Evolutionary conservation across 1,140 invertebrate genomes (phyloP).

Genomic region (Drosophila kurseongensis): DNA sequence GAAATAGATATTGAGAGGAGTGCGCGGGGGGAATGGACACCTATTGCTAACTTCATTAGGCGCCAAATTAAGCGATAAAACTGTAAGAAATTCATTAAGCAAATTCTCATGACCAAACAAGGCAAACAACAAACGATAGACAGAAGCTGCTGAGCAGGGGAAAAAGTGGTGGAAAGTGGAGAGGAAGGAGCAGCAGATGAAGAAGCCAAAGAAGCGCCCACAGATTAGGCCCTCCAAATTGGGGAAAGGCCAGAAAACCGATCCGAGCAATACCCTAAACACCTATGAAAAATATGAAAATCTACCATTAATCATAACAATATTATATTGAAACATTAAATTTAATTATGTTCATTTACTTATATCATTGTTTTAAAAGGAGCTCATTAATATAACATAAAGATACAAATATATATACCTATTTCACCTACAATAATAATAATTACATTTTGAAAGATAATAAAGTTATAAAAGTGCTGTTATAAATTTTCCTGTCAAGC

Average conservation of each 20-base stretch:
- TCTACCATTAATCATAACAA: too few species aligned
- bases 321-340: too few species aligned
- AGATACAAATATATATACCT: too few species aligned
- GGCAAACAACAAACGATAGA: slow-evolving; percentile 43
- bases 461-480: neutral
- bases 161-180: neutral
- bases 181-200: slow-evolving; percentile 17
- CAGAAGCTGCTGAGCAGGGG: slow-evolving; percentile 8
- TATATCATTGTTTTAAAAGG: too few species aligned
- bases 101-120: slow-evolving; percentile 71
- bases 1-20: too few species aligned
- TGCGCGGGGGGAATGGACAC: slow-evolving; percentile 8
- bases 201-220: slow-evolving; percentile 34
- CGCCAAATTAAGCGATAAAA: slow-evolving; percentile 77
- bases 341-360: too few species aligned
- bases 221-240: slow-evolving; percentile 38
- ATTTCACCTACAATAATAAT: too few species aligned
- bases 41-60: slow-evolving; percentile 74
- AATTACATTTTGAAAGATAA: neutral
- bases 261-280: slow-evolving; percentile 8
- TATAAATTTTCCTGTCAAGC: neutral
- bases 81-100: slow-evolving; percentile 75
- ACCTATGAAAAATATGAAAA: neutral
- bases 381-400: too few species aligned
- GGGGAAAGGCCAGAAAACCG: slow-evolving; percentile 26